Percentiles rank a stretch among this genome's conserved stretches.
phyloP scores from a whole-genome alignment of 2,113 vertebrate genomes.

The Phycodurus eques region DNA sequence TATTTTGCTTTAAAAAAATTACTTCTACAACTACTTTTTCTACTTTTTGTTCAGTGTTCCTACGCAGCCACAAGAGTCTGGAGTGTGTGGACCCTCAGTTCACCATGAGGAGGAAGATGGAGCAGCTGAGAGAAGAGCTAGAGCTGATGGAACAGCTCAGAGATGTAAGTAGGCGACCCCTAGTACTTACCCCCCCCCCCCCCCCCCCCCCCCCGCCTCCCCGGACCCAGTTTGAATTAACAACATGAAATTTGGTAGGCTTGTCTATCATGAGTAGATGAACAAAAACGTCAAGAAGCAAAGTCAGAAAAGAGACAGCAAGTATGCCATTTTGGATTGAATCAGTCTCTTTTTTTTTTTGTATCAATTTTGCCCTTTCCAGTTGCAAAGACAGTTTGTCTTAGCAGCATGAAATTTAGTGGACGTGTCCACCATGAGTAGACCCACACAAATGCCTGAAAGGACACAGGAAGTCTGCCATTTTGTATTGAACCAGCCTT shows the following conservation, averaged over 20 bases:
- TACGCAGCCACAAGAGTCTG: conserved; percentile 86
- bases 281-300: no score
- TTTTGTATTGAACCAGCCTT: no score
- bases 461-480: no score
- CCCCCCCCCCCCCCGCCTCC: no score
- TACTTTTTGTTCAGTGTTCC: conserved; percentile 75
- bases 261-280: not conserved
- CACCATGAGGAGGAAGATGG: conserved; percentile 94
- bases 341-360: no score
- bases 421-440: no score
- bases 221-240: no score
- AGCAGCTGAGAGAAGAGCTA: conserved; percentile 89
- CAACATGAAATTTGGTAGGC: not conserved
- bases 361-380: no score
- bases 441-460: no score
- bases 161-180: conserved; percentile 49
- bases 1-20: not conserved
- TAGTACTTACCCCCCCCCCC: not conserved
- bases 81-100: conserved; percentile 91
- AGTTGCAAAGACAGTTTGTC: not conserved
- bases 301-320: no score
- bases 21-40: not conserved
- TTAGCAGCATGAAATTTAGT: not conserved
- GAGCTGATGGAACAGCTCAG: conserved; percentile 71
- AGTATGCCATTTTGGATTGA: no score